Base-by-base conservation (phyloP, 2,888 invertebrate species). In the Andrena bicolor region DNA sequence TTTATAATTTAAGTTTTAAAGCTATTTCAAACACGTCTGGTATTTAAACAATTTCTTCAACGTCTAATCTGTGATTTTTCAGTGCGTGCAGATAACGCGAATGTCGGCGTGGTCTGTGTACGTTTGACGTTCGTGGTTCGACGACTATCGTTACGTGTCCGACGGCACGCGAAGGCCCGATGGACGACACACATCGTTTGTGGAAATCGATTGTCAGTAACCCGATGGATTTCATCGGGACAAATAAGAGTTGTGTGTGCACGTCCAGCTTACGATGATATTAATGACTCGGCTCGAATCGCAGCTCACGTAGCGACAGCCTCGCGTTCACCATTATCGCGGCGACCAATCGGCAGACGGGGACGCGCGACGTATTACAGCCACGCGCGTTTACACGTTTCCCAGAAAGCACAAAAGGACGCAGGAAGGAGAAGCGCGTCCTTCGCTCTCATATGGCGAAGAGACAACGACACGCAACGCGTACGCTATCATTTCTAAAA, bases 401-500 rank as follows among this genome's bases (percentile, higher is more conserved):
- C 86, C 86, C 88, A 88, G 87, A 87, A 88, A 86, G 80, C 83
- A 75, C 78, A 76, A 87, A 87, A 87, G 88, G 85, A 87, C 88
- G 88, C 88, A 70, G 81, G 80, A 85, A 83, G 81, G 83, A 86
- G 83, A 86, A 69, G 64, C 72, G 68, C 74, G 88, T 83, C 88
- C 87, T 87, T 87, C 88, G 76, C 30, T 70, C 81, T 66, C 73
- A 23, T 72, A 75, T 76, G 58, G 68, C 64, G 78, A 68, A 71
- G 66, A 76, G 82, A 83, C 82, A 71, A 75, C 68, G 76, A 74
- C 78, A 56, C 41, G 35, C 49, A 53, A 26, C 28, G 56, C 53
- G 26, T 64, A 66, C 68, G 76, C 76, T 85, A 83, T 87, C 87
- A 77, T 87, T 83, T 87, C 80, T 83, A 87, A 87, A 87, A 87